Base-by-base conservation (phyloP, 2,888 invertebrate species). In the Temnothorax ravouxi region DNA sequence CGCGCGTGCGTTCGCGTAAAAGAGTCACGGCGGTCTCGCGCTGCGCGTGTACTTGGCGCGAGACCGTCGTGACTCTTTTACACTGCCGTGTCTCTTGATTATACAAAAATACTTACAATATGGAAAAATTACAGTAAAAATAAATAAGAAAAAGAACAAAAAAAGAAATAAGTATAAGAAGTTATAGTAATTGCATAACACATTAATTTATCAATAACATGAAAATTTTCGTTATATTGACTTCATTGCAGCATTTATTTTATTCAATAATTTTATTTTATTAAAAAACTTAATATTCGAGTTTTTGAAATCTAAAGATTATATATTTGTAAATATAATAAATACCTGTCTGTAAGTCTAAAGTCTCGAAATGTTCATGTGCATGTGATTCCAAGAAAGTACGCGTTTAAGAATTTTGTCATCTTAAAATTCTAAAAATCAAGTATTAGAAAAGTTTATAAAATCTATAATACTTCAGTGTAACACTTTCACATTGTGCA, bases 401-500 rank as follows among this genome's bases (percentile, higher is more conserved):
- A 61, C 15, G 6, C 44, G 8, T 34, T 74, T 13, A 21, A 50
- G 18, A 50, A 38, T 52, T 52, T 41, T 38, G 18, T 21, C 3
- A 25, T 54, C 11, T 76, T 52, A 50, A 76, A 61, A 54, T 52
- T 3, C 1, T 6, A 11, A 62, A 61, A 15, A 6, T 8, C 1
- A 77, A 66, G 3, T 76, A 52, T 67, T 56, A n/a, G 21, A 18
- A 59, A 38, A 71, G 21, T 47, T 47, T 69, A 18, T n/a, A 44
- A 18, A 54, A 69, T 25, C 18, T 69, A 25, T 69, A 38, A 44
- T 41, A 59, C 18, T 18, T 72, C 2, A 56, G 5, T 67, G 9
- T n/a, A 34, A 79, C 9, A 21, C 0, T 79, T 79, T 59, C 0
- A 47, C 18, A 29, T 59, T 25, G 62, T 54, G 38, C 8, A 47